phyloP scores from a whole-genome alignment of 2,113 vertebrate genomes.

The Pterocles burchelli region DNA sequence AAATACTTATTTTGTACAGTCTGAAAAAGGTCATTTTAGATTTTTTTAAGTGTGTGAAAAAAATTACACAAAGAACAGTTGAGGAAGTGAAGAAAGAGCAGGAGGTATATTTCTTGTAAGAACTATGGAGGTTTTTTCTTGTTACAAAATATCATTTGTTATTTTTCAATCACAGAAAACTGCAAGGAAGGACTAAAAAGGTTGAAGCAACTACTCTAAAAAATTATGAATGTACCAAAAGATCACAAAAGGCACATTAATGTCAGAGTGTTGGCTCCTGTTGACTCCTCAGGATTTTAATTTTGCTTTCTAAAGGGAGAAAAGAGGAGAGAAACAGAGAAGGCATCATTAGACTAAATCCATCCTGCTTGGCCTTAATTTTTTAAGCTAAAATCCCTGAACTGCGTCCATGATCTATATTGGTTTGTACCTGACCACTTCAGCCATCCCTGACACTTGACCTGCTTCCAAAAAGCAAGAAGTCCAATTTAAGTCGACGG shows the following conservation, averaged over 20 bases:
- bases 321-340: background rate
- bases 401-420: slow-evolving; percentile 5
- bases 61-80: background rate
- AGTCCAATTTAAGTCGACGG: slow-evolving; percentile 62
- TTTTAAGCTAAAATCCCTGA: slow-evolving; percentile 20
- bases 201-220: background rate
- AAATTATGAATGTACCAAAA: background rate
- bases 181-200: slow-evolving; percentile 1
- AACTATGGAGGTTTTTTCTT: slow-evolving; percentile 2
- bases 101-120: background rate
- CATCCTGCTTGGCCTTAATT: background rate
- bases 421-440: background rate
- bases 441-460: slow-evolving; percentile 47
- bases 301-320: background rate
- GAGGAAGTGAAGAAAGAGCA: background rate
- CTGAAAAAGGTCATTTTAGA: background rate
- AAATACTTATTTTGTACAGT: background rate
- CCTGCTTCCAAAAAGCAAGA: slow-evolving; percentile 58
- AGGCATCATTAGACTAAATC: background rate
- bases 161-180: slow-evolving; percentile 23
- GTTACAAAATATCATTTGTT: background rate
- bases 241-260: background rate
- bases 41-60: background rate
- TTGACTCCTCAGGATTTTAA: background rate
- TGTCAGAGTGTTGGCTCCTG: background rate